Evolutionary conservation across 1,140 invertebrate species (phyloP).

Genomic region (Drosophila ohnishii): DNA sequence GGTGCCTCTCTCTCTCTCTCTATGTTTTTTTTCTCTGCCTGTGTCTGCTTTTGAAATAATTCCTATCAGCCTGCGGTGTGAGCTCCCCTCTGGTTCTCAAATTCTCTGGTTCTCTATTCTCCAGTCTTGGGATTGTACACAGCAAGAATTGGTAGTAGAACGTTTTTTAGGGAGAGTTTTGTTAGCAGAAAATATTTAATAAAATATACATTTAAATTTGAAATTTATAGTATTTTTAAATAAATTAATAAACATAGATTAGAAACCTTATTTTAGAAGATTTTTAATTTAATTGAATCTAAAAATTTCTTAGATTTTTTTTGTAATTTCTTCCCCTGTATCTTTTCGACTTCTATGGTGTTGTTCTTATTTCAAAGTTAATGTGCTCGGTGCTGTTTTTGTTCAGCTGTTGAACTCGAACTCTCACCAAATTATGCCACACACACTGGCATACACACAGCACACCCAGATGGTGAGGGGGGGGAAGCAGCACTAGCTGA

Average conservation of each 20-base stretch:
- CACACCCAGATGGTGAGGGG: conserved; percentile 3
- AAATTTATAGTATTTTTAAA: neutral
- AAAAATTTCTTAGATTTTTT: neutral
- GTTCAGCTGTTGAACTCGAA: conserved; percentile 80
- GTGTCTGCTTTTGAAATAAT: conserved; percentile 14
- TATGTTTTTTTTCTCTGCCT: conserved; percentile 4
- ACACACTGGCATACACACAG: conserved; percentile 40
- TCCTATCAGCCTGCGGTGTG: conserved; percentile 18
- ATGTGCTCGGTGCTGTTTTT: conserved; percentile 60
- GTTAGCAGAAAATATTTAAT: neutral
- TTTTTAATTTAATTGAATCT: neutral
- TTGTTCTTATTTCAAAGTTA: conserved; percentile 64
- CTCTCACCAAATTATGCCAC: conserved; percentile 80
- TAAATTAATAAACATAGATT: neutral
- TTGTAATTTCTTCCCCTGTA: conserved; percentile 16
- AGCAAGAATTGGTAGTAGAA: neutral
- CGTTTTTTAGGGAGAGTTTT: too few relatives aligned
- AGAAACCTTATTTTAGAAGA: neutral
- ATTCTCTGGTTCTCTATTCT: conserved; percentile 35
- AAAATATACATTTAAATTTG: neutral
- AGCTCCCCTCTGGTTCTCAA: conserved; percentile 18
- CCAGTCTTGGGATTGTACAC: conserved; percentile 10
- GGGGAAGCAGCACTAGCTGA: neutral
- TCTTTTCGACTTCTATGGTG: conserved; percentile 32
- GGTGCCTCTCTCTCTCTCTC: conserved; percentile 24